Percentiles rank a stretch among this genome's conserved stretches.
Conservation (phyloP, 2,797 vertebrate genomes). For the Craterocephalus amniculus region DNA sequence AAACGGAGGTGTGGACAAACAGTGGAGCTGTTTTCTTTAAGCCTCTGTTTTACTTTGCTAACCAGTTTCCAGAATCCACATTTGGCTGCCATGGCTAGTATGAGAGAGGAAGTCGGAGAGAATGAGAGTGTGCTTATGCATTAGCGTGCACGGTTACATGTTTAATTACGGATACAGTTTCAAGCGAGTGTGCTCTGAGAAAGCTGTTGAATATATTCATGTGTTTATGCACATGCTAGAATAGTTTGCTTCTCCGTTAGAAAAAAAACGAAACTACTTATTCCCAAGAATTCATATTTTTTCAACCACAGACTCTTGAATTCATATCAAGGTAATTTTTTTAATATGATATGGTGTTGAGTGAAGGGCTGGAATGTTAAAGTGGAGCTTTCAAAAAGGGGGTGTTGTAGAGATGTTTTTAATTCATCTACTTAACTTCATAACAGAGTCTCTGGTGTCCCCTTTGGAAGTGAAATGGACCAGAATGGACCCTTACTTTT, state of each 20-base stretch:
- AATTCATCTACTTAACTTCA: constrained; percentile 75
- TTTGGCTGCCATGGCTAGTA: constrained; percentile 71
- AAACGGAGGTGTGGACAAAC: constrained; percentile 78
- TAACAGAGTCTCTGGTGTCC: constrained; percentile 67
- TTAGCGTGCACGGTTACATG: constrained; percentile 31
- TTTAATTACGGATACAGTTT: constrained; percentile 32
- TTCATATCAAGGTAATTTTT: constrained; percentile 82
- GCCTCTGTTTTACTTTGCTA: constrained; percentile 74
- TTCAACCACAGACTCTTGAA: constrained; percentile 85
- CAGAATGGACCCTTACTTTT: constrained; percentile 18
- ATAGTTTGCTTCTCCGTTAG: constrained; percentile 32
- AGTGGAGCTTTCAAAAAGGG: constrained; percentile 56
- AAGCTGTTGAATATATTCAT: constrained; percentile 1
- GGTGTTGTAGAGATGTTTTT: constrained; percentile 80
- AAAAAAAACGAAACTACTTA: constrained; percentile 58
- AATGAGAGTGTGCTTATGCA: constrained; percentile 37
- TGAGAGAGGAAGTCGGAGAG: constrained; percentile 47
- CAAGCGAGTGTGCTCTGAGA: constrained; percentile 13
- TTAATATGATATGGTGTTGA: constrained; percentile 88
- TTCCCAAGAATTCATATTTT: constrained; percentile 85
- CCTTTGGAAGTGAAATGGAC: constrained; percentile 29
- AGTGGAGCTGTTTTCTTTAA: constrained; percentile 74
- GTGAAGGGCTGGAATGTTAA: constrained; percentile 84
- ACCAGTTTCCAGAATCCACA: constrained; percentile 76
- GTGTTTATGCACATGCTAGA: constrained; percentile 8